Evolutionary conservation across 2,888 invertebrate species (phyloP).

Genomic region (Marasmarcha lunaedactyla): DNA sequence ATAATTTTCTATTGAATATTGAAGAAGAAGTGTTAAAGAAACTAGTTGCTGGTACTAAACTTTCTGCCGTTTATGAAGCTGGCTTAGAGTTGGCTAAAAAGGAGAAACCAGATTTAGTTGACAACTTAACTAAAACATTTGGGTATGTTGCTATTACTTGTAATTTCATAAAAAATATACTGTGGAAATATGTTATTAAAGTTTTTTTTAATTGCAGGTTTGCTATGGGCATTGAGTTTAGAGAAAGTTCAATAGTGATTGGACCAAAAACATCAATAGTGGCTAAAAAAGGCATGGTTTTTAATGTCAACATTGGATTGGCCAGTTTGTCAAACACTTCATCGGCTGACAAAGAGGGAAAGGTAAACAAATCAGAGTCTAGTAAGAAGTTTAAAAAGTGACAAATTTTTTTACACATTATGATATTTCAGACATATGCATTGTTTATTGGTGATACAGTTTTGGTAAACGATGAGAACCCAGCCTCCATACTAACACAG

Average conservation of each 20-base stretch:
- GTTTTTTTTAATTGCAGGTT: slow-evolving; percentile 72
- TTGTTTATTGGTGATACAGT: slow-evolving; percentile 97
- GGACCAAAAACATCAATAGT: slow-evolving; percentile 87
- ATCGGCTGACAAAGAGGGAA: slow-evolving; percentile 87
- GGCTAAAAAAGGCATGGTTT: slow-evolving; percentile 94
- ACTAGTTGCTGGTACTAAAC: slow-evolving; percentile 83
- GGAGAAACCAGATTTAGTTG: slow-evolving; percentile 85
- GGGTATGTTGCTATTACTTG: slow-evolving; percentile 63
- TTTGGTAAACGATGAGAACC: slow-evolving; percentile 89
- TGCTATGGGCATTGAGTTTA: slow-evolving; percentile 97
- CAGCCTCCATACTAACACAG: slow-evolving; percentile 88
- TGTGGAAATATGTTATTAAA: neutral
- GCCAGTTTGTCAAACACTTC: slow-evolving; percentile 86
- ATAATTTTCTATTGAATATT: slow-evolving; percentile 89
- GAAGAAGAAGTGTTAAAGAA: slow-evolving; percentile 92
- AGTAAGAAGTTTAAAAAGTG: too few relatives aligned
- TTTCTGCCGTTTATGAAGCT: slow-evolving; percentile 89
- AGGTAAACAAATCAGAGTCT: slow-evolving; percentile 46
- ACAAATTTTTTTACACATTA: neutral
- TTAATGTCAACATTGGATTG: slow-evolving; percentile 94
- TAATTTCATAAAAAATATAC: too few relatives aligned
- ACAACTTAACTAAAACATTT: slow-evolving; percentile 93
- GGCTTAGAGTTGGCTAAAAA: slow-evolving; percentile 86
- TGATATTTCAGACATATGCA: slow-evolving; percentile 74
- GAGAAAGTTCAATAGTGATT: slow-evolving; percentile 93